Evolutionary conservation across 2,113 vertebrate species (phyloP).

Genomic region (Forbesichthys papilliferus): DNA sequence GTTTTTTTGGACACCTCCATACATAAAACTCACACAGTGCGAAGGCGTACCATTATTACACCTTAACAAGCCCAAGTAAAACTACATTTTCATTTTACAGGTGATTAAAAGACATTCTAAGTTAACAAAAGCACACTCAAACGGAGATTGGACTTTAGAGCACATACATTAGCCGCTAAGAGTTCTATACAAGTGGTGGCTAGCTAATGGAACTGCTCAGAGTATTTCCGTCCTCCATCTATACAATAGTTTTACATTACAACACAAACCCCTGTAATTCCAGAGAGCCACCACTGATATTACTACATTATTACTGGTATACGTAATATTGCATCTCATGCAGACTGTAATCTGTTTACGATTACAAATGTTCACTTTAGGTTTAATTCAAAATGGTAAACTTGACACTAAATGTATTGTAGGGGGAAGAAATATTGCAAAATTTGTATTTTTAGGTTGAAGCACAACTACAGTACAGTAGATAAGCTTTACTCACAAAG

Average conservation of each 20-base stretch:
- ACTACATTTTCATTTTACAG: slow-evolving; percentile 16
- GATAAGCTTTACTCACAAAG: too few species aligned
- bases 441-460: too few species aligned
- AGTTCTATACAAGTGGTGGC: slow-evolving; percentile 24
- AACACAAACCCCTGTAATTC: neutral
- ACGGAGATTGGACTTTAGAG: slow-evolving; percentile 26
- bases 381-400: too few species aligned
- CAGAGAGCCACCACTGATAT: neutral
- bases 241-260: too few species aligned
- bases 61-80: slow-evolving; percentile 37
- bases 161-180: slow-evolving; percentile 23
- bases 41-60: slow-evolving; percentile 24
- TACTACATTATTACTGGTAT: too few species aligned
- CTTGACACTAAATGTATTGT: too few species aligned
- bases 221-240: neutral
- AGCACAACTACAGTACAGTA: too few species aligned
- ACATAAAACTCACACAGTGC: slow-evolving; percentile 29
- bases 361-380: too few species aligned
- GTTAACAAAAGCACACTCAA: slow-evolving; percentile 34
- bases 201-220: slow-evolving; percentile 10
- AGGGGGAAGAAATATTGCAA: too few species aligned
- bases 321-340: too few species aligned
- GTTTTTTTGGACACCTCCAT: slow-evolving; percentile 29
- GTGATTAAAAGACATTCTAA: slow-evolving; percentile 45
- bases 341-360: too few species aligned